Base-by-base conservation (phyloP, 2,888 invertebrate species). In the Hydroisotoma schaefferi region DNA sequence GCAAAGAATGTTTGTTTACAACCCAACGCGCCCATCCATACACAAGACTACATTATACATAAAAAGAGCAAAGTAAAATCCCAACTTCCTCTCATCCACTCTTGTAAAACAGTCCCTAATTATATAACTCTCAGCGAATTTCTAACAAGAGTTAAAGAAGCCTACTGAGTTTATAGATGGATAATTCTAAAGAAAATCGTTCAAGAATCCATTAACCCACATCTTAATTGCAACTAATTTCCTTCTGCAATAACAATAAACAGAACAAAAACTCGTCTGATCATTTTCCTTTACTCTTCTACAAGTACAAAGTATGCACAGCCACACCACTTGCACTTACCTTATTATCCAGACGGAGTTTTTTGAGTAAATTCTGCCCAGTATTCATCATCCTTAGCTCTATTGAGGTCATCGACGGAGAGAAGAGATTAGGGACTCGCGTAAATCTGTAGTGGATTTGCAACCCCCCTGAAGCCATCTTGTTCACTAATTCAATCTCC, bases 311-410 rank as follows among this genome's bases (percentile, higher is more conserved):
- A 49, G 18, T 3, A 22, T 4, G 12, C 5, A 46, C 12, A 22
- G 8, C 28, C 26, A 40, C 5, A n/a, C n/a, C n/a, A n/a, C n/a
- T n/a, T n/a, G n/a, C n/a, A 61, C 72, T 71, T 75, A 88, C 90
- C 84, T 89, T 88, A 72, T 83, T 83, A 40, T 84, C 83, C 59
- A 93, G 77, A 71, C 83, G 81, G 59, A 95, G 83, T 70, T 86
- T 82, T 26, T 79, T 81, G 57, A 91, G 73, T 23, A 78, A 81
- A 40, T 83, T 82, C n/a, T 83, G 82, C 18, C 75, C 75, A 73
- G 84, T 82, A 78, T 95, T 97, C 33, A 83, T 82, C 78, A 95
- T 86, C 26, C 81, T 79, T 61, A 95, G 76, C 76, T 93, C 90
- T 12, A 95, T 78, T 22, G 88, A 88, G 61, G 85, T 84, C 90